A percentile compares a stretch with the other conserved stretches of the same genome.
These are phyloP conservation scores for Tortricodes alternella DNA, from an alignment of 2,888 invertebrate species.

Conservation along the genomic window DNA sequence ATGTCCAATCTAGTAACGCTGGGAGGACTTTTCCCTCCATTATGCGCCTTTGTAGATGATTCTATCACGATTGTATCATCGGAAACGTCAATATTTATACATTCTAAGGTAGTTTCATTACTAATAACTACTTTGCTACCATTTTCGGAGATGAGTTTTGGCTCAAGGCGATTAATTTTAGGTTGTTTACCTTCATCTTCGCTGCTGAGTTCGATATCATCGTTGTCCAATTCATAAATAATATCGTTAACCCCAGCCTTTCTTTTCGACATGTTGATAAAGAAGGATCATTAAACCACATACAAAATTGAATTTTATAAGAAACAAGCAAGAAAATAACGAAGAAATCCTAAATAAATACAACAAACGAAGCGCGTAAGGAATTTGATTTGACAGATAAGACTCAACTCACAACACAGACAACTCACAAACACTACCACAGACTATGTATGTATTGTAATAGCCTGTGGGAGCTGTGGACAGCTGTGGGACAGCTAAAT, in stretches of 20 bases:
- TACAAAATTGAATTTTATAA: slow-evolving; percentile 20
- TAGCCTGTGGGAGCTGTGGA: too few species aligned
- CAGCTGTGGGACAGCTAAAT: not conserved
- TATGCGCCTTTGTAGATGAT: slow-evolving; percentile 41
- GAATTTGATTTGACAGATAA: slow-evolving; percentile 9
- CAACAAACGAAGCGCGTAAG: slow-evolving; percentile 19
- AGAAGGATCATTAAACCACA: slow-evolving; percentile 24
- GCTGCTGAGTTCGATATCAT: slow-evolving; percentile 72
- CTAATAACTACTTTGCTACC: slow-evolving; percentile 36
- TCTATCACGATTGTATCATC: slow-evolving; percentile 41
- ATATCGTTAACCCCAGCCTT: slow-evolving; percentile 72
- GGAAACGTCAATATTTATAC: slow-evolving; percentile 46
- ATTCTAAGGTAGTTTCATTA: slow-evolving; percentile 44
- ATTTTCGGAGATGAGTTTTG: slow-evolving; percentile 36
- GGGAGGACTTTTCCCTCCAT: slow-evolving; percentile 70
- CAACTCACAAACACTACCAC: slow-evolving; percentile 3
- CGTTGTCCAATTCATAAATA: slow-evolving; percentile 78
- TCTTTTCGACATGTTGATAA: slow-evolving; percentile 66
- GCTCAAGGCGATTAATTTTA: slow-evolving; percentile 57
- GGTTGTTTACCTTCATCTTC: slow-evolving; percentile 70
- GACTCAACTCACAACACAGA: too few species aligned
- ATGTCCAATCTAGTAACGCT: slow-evolving; percentile 35
- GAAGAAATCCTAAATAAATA: slow-evolving; percentile 3
- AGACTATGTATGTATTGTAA: too few species aligned
- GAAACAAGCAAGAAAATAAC: slow-evolving; percentile 11